These are phyloP conservation scores for Rhopalosiphum maidis DNA, from an alignment of 1,140 invertebrate species.

Conservation along the genomic window DNA sequence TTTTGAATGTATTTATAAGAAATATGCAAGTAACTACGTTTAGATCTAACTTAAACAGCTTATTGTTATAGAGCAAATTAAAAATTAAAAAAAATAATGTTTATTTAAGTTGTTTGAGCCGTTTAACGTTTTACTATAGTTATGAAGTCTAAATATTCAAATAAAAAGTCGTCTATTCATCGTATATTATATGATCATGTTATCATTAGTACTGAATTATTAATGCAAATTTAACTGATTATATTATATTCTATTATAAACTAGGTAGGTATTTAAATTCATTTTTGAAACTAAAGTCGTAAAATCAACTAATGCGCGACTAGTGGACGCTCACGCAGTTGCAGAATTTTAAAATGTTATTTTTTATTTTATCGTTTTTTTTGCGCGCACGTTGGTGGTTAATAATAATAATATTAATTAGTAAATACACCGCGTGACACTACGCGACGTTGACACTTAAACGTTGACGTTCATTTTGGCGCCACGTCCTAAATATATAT, in stretches of 20 bases:
- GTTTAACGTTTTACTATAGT: background rate
- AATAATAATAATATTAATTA: slow-evolving; percentile 11
- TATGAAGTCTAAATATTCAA: background rate
- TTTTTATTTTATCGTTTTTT: slow-evolving; percentile 28
- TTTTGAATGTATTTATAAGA: too few species aligned
- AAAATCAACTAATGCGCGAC: background rate
- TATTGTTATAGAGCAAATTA: background rate
- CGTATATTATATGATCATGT: background rate
- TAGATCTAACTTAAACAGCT: too few species aligned
- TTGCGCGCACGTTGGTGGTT: background rate
- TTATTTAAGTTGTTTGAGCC: background rate
- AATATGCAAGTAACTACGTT: too few species aligned
- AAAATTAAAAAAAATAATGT: background rate
- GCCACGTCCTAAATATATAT: slow-evolving; percentile 20
- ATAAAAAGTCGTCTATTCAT: background rate
- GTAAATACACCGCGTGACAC: background rate
- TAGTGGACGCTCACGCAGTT: background rate
- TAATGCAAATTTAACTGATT: background rate
- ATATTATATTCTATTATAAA: background rate
- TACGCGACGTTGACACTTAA: background rate
- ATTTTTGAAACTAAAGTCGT: background rate
- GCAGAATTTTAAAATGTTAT: background rate
- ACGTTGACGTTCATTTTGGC: background rate
- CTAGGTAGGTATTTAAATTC: background rate
- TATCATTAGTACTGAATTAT: background rate